Percentiles rank a stretch among this genome's conserved stretches.
Evolutionary conservation across 1,140 invertebrate species (phyloP).

Genomic region (Temnothorax curvispinosus): DNA sequence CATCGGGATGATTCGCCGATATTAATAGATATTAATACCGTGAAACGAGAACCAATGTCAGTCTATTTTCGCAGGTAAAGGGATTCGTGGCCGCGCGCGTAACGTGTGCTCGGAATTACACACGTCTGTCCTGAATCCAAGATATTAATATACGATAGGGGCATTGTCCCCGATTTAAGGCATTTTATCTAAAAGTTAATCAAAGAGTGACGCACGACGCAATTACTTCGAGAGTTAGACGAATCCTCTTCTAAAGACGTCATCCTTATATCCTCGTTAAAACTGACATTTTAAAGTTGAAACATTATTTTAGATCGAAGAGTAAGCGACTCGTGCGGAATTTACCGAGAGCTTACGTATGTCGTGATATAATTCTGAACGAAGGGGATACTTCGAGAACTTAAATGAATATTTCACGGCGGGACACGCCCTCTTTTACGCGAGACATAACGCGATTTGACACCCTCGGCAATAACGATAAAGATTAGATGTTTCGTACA

Average conservation of each 20-base stretch:
- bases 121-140: background rate
- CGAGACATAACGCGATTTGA: conserved; percentile 28
- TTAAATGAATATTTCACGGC: conserved; percentile 49
- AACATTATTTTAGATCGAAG: background rate
- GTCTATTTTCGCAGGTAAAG: conserved; percentile 50
- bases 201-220: background rate
- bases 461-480: background rate
- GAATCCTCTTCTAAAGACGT: background rate
- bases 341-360: background rate
- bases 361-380: conserved; percentile 25
- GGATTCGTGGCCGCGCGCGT: background rate
- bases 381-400: conserved; percentile 2
- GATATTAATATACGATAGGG: conserved; percentile 9
- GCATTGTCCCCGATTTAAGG: background rate
- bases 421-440: conserved; percentile 37
- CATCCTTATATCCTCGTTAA: background rate
- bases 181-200: background rate
- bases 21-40: conserved; percentile 53
- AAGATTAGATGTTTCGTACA: conserved; percentile 15
- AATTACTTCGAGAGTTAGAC: background rate
- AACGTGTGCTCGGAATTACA: background rate
- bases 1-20: background rate
- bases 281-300: background rate
- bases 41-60: conserved; percentile 50
- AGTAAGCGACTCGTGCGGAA: background rate